Percentiles rank a stretch among this genome's conserved stretches.
phyloP scores from a whole-genome alignment of 2,797 vertebrate species.

The Karalla daura region DNA sequence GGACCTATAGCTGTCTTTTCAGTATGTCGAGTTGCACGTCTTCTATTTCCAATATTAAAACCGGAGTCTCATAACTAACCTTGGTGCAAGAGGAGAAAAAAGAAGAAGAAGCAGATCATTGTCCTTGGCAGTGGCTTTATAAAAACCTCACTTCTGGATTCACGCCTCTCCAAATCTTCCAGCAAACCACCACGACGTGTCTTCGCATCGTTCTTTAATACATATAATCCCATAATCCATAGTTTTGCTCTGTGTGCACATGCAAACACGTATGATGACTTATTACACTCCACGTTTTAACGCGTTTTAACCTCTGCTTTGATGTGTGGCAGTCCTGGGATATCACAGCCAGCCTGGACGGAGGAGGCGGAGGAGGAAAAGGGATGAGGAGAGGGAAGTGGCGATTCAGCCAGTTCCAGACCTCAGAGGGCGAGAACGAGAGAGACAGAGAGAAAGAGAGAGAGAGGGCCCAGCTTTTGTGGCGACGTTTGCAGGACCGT shows the following conservation, averaged over 20 bases:
- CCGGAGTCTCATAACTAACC: background rate
- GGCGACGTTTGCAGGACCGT: conserved; percentile 66
- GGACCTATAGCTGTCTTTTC: no score
- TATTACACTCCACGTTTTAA: conserved; percentile 32
- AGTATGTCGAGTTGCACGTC: no score
- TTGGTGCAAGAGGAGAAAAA: background rate
- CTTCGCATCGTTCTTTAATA: conserved; percentile 45
- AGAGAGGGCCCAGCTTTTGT: conserved; percentile 53
- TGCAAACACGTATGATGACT: conserved; percentile 1
- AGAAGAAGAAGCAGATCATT: conserved; percentile 9
- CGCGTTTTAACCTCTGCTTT: conserved; percentile 46
- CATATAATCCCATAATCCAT: conserved; percentile 63
- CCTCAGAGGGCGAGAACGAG: no score
- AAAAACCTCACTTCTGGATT: conserved; percentile 31
- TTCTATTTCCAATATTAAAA: no score
- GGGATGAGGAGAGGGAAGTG: no score
- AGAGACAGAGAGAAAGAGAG: no score
- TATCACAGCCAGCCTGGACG: conserved; percentile 32
- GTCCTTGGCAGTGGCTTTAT: conserved; percentile 55
- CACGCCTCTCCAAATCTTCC: conserved; percentile 36
- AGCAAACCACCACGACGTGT: conserved; percentile 34
- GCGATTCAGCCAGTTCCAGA: conserved; percentile 43
- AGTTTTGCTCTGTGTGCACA: conserved; percentile 24
- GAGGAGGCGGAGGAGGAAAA: conserved; percentile 23
- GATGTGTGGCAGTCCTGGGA: conserved; percentile 16